phyloP scores from a whole-genome alignment of 2,797 vertebrate genomes.

The Anguilla anguilla region DNA sequence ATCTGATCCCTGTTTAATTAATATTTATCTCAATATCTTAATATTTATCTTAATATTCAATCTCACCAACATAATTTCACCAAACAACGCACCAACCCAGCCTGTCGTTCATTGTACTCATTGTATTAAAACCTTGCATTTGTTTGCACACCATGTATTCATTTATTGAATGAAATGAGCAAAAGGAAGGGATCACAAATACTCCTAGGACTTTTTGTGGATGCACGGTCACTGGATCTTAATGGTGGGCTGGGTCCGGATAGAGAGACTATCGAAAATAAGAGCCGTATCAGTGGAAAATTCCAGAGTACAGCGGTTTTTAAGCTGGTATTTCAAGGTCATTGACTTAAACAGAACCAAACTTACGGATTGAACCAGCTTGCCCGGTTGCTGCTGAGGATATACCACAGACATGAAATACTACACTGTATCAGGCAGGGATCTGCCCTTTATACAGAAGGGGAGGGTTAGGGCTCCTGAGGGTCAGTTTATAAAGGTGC shows the following conservation, averaged over 20 bases:
- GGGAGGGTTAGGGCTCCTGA: no score
- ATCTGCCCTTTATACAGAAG: no score
- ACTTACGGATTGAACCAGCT: background rate
- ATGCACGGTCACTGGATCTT: background rate
- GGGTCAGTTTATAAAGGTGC: no score
- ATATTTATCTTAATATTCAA: no score
- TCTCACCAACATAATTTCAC: background rate
- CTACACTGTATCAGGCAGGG: no score
- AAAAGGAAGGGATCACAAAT: background rate
- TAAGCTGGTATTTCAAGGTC: background rate
- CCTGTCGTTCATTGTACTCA: background rate
- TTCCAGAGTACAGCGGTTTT: background rate
- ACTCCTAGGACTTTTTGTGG: background rate
- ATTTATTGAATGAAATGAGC: no score
- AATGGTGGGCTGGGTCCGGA: no score
- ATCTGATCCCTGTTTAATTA: background rate
- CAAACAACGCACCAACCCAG: background rate
- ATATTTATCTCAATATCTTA: background rate
- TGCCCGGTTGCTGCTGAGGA: background rate
- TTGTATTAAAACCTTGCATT: background rate
- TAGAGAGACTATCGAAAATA: background rate
- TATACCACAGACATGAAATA: background rate
- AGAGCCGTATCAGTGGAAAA: background rate
- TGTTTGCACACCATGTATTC: background rate
- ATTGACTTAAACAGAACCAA: background rate